phyloP scores from a whole-genome alignment of 2,113 vertebrate species.

The Boulengeromyrus knoepffleri region DNA sequence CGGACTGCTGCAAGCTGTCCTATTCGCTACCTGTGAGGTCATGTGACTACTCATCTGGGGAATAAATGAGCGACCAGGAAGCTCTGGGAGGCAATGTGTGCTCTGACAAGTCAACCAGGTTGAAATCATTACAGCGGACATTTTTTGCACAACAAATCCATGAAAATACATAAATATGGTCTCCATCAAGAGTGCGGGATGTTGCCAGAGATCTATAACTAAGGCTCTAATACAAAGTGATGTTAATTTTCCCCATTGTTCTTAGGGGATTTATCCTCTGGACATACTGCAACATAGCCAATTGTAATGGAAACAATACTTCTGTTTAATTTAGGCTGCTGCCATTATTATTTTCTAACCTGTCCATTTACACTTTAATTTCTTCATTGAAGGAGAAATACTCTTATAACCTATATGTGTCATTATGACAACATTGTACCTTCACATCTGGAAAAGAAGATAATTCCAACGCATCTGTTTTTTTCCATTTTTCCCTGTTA shows the following conservation, averaged over 20 bases:
- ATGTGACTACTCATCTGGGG: background rate
- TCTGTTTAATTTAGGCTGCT: conserved; percentile 19
- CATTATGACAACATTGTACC: background rate
- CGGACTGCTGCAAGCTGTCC: background rate
- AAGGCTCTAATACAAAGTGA: conserved; percentile 24
- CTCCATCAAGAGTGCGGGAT: conserved; percentile 34
- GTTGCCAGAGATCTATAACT: conserved; percentile 34
- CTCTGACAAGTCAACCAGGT: background rate
- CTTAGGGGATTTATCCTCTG: conserved; percentile 27
- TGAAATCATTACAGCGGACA: background rate
- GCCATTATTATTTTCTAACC: background rate
- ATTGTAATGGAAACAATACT: conserved; percentile 38
- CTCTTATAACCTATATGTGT: background rate
- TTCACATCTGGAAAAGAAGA: background rate
- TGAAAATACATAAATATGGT: conserved; percentile 19
- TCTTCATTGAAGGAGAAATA: background rate
- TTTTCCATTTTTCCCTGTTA: background rate
- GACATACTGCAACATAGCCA: conserved; percentile 12
- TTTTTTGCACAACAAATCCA: background rate
- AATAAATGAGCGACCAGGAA: background rate
- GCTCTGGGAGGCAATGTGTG: background rate
- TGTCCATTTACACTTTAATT: background rate
- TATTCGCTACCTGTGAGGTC: background rate
- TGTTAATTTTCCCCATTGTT: conserved; percentile 41
- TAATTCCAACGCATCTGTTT: background rate